Base-by-base conservation (phyloP, 2,797 vertebrate species). In the Oreortyx pictus region DNA sequence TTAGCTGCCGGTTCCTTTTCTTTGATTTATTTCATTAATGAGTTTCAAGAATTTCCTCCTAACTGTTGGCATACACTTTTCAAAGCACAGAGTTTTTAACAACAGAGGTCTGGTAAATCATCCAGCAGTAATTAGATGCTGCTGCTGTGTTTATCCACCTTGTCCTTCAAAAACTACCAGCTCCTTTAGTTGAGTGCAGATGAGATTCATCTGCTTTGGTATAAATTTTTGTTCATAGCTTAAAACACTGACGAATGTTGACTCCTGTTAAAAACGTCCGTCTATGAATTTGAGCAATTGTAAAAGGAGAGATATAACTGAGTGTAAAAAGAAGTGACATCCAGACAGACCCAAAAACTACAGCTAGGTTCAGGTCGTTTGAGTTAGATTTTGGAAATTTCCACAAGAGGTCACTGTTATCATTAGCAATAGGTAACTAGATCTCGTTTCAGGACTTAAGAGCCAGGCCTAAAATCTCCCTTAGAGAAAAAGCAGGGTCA, bases 321-420 rank as follows among this genome's bases (percentile, higher is more conserved):
- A 33, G 9, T 25, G 10, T 52, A 37, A 86, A 81, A 61, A 25
- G 54, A 8, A 19, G 41, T 2, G 2, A 31, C 7, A 7, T 54
- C 14, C 29, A 68, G 10, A 25, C 78, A 50, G 29, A 52, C 37
- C 5, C 18, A n/a, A 46, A 56, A 89, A 39, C 16, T 23, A 33
- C 47, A 19, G 14, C 5, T 24, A 12, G 13, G 16, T 35, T 62
- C 49, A 78, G 95, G 2, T 0, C 70, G 70, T 14, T 46, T n/a
- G 46, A 43, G 35, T 37, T 68, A 85, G 3, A 50, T 90, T 90
- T 80, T 56, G 33, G 66, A 76, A 54, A 89, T 41, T 70, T 70
- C 96, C 97, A 97, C 97, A 78, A 96, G 97, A 96, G 95, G 97
- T 96, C 97, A 96, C 91, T 96, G 35, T 92, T 94, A 80, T 14